These are phyloP conservation scores for Tenebrosternarchus preto DNA, from an alignment of 2,113 vertebrate species.

Conservation along the genomic window DNA sequence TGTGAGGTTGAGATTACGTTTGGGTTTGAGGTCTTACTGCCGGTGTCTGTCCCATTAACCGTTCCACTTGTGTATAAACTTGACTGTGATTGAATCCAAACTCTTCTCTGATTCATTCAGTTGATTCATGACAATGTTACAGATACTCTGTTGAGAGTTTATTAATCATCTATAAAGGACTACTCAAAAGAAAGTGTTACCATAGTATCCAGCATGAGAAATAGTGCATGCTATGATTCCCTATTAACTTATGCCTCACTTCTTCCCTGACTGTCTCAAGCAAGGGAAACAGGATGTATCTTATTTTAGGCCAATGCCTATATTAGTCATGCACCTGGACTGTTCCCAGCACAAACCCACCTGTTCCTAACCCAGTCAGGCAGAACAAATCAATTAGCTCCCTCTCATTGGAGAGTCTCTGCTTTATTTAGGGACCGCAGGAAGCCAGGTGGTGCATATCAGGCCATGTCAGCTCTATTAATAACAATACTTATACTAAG, in stretches of 20 bases:
- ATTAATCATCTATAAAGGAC: too few species aligned
- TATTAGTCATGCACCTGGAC: conserved; percentile 30
- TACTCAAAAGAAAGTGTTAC: background rate
- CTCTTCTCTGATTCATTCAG: too few species aligned
- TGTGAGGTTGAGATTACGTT: too few species aligned
- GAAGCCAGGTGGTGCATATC: conserved; percentile 31
- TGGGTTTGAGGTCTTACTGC: too few species aligned
- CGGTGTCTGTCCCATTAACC: too few species aligned
- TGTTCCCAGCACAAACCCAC: conserved; percentile 1
- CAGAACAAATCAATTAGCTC: conserved; percentile 53
- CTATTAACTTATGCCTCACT: background rate
- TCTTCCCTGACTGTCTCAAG: background rate
- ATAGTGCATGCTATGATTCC: background rate
- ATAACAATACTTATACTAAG: conserved; percentile 43
- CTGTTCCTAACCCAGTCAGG: conserved; percentile 22
- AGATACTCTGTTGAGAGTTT: too few species aligned
- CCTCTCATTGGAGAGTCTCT: conserved; percentile 6
- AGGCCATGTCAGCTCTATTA: conserved; percentile 48
- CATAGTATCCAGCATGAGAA: background rate
- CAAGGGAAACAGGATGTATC: conserved; percentile 37
- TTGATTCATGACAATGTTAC: too few species aligned
- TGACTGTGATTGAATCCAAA: too few species aligned
- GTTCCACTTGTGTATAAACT: too few species aligned
- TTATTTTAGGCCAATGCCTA: conserved; percentile 30
- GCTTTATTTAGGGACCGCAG: conserved; percentile 46